Base-by-base conservation (phyloP, 2,113 vertebrate genomes). In the Nipponia nippon region DNA sequence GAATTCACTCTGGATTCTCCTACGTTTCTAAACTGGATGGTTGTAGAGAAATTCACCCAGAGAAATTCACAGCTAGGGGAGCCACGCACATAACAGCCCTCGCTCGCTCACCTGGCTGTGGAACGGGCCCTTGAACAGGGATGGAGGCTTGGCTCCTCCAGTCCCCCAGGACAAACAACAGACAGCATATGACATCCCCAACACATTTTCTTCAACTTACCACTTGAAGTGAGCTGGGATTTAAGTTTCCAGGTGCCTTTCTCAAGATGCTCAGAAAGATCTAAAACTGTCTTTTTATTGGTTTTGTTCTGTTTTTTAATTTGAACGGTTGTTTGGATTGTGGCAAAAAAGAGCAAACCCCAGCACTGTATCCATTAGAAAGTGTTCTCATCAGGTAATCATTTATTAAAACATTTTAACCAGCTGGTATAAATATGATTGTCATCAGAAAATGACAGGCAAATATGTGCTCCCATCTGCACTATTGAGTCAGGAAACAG, bases 361-460 rank as follows among this genome's bases (percentile, higher is more conserved):
- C 89, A 85, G 66, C 29, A 53, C 52, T 1, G 2, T 1, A 87
- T 40, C 58, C 58, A 36, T 11, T 4, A 87, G 49, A 69, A 82
- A 79, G 36, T 12, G 22, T 80, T 87, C 76, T 73, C 40, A 25
- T 96, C 81, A 79, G 89, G 93, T 96, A 83, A 71, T 75, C 19
- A 34, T 79, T 95, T 92, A 72, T 91, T 85, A 89, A 89, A 94
- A 76, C 52, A 66, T 94, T 97, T 95, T 81, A 91, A 86, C 59
- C 72, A 85, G 84, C 78, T 87, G 65, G 81, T 78, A 56, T 50
- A 94, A 91, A 93, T 85, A 75, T 9, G 61, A 93, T 25, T 67
- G 70, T 66, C 53, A 92, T 81, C 81, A 88, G 69, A 86, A 95
- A 85, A 83, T 34, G 67, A 86, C 93, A 83, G 70, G 78, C 59